Conservation (phyloP, 2,113 vertebrate species). For the Pogona vitticeps region DNA sequence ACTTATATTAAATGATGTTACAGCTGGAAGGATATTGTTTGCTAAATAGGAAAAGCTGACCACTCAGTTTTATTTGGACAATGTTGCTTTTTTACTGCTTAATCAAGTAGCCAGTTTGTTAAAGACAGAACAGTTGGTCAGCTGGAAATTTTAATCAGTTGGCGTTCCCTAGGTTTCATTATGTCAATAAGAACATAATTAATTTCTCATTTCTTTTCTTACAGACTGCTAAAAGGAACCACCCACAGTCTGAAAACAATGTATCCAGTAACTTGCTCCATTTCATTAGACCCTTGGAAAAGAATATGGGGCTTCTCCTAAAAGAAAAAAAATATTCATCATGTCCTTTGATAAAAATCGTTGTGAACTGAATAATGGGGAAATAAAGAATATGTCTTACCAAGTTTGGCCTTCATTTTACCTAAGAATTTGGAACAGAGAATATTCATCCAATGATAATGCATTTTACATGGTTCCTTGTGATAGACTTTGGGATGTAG, state of each 20-base stretch:
- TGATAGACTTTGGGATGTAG: neutral
- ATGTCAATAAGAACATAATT: slow-evolving; percentile 23
- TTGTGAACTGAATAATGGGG: neutral
- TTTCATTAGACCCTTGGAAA: slow-evolving; percentile 4
- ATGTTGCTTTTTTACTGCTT: neutral
- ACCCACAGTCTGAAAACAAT: slow-evolving; percentile 1
- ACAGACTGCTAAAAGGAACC: neutral
- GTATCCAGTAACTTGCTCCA: neutral
- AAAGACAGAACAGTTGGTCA: neutral
- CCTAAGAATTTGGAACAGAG: neutral
- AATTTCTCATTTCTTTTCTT: slow-evolving; percentile 14
- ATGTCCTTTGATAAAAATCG: neutral
- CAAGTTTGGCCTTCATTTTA: no score
- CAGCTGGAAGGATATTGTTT: neutral
- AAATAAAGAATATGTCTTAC: neutral
- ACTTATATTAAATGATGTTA: neutral
- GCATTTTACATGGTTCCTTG: neutral
- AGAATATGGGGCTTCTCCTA: neutral
- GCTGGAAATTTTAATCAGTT: slow-evolving; percentile 18
- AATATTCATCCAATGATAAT: neutral
- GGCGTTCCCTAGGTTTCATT: neutral
- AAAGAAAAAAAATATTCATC: neutral
- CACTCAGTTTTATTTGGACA: neutral
- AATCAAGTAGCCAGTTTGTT: neutral
- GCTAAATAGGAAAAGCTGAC: neutral